A percentile compares a stretch with the other conserved stretches of the same genome.
Conservation (phyloP, 2,888 invertebrate genomes). For the Folsomia candida region DNA sequence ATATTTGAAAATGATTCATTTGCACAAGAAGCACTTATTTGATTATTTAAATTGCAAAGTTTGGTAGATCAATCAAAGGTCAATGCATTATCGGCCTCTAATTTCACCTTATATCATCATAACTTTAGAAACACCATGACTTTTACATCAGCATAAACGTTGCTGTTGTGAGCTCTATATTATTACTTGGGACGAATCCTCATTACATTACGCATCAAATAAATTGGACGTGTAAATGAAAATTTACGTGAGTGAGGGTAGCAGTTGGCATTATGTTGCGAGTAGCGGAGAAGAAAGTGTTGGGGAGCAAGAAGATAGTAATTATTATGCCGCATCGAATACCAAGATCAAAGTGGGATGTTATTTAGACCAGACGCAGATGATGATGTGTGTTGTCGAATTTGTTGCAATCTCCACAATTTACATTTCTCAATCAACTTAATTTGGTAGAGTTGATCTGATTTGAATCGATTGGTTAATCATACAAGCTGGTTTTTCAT, state of each 20-base stretch:
- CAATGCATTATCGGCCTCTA: neutral
- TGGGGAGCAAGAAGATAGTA: neutral
- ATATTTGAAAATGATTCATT: neutral
- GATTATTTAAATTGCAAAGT: no score
- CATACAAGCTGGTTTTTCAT: neutral
- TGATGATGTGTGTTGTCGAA: neutral
- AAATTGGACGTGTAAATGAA: neutral
- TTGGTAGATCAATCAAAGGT: neutral
- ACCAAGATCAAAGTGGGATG: neutral
- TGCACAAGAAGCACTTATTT: neutral
- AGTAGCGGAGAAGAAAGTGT: neutral
- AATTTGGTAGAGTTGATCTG: neutral
- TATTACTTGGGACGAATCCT: no score
- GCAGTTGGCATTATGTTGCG: neutral
- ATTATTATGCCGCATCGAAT: neutral
- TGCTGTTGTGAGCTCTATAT: neutral
- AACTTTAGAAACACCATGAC: neutral
- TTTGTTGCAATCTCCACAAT: neutral
- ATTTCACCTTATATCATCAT: neutral
- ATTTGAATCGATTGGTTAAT: neutral
- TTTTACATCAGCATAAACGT: neutral
- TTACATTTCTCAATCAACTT: neutral
- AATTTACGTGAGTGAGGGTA: neutral
- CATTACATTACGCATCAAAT: neutral
- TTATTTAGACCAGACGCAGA: neutral